A percentile compares a stretch with the other conserved stretches of the same genome.
Conservation (phyloP, 2,113 vertebrate genomes). For the human region DNA sequence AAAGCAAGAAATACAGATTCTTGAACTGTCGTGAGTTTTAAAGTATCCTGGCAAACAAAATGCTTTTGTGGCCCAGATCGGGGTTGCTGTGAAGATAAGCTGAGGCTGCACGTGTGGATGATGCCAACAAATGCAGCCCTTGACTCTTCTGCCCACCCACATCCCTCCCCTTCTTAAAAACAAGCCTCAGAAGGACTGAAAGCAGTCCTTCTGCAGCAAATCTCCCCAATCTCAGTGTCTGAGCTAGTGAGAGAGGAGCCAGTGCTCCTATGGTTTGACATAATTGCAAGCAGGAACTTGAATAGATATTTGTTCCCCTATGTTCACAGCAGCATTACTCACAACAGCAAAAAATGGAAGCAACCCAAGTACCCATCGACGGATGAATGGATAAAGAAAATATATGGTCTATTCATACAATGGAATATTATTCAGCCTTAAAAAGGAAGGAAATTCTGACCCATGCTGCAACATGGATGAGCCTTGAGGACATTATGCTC, state of each 20-base stretch:
- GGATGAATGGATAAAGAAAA: background rate
- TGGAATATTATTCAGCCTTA: background rate
- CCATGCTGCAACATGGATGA: no score
- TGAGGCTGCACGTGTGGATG: background rate
- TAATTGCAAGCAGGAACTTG: background rate
- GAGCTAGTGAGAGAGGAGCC: background rate
- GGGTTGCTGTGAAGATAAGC: background rate
- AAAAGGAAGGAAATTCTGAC: background rate
- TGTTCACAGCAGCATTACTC: background rate
- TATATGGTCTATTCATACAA: background rate
- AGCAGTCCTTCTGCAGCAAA: background rate
- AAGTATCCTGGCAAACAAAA: background rate
- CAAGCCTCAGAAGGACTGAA: background rate
- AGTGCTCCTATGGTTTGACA: background rate
- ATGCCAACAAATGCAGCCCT: background rate
- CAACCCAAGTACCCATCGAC: accelerated
- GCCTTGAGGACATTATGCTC: background rate
- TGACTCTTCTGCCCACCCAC: background rate
- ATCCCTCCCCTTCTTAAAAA: background rate
- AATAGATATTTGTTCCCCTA: accelerated
- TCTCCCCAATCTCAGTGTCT: background rate
- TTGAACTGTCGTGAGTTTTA: background rate
- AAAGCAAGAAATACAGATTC: background rate
- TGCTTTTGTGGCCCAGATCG: background rate
- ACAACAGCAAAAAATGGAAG: background rate